Evolutionary conservation across 1,140 invertebrate species (phyloP), one percentile per base, ranked within the genome.

Genomic region (Oncopodura yosiiana): DNA sequence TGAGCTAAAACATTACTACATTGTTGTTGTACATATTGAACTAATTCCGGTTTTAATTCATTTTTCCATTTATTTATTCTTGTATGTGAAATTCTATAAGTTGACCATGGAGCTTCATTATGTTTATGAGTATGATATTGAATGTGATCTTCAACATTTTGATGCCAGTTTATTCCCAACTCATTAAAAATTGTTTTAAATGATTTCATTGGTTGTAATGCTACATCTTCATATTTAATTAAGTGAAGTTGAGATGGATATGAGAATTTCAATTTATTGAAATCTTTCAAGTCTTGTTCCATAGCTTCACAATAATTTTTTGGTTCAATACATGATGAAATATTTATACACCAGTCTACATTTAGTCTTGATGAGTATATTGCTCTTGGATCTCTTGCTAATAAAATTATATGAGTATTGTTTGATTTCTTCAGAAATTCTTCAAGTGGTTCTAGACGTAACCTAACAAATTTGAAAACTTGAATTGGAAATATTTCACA

Each of bases 361-460:
- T 49, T 55, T 14, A 38, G n/a, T 34, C 53, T 48, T 12, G 53
- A 55, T n/a, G 44, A 18, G 14, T 5, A 52, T n/a, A 24, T 48
- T n/a, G 38, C 56, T 38, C 56, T 30, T 2, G 56, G 56, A 42
- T 58, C 56, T 27, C 56, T 21, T 11, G 46, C 21, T 2, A 58
- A 44, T n/a, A 50, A 32, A 24, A 58, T 32, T 5, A 58, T 34
- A 27, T 50, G 56, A 27, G 16, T 19, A 12, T 39, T n/a, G 3
- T 34, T n/a, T 16, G 21, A 14, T 14, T 48, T 26, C 14, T 48
- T 26, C 26, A 26, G 30, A 24, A 48, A 21, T n/a, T 16, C 14
- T 27, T 34, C 24, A 16, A 34, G n/a, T n/a, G 16, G 3, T 2
- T 14, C 16, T 18, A 48, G 16, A 11, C 30, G 24, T 26, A 48